Percentiles rank a stretch among this genome's conserved stretches.
These are phyloP conservation scores for Drosophila planitibia DNA, from an alignment of 2,888 invertebrate species.

Conservation along the genomic window DNA sequence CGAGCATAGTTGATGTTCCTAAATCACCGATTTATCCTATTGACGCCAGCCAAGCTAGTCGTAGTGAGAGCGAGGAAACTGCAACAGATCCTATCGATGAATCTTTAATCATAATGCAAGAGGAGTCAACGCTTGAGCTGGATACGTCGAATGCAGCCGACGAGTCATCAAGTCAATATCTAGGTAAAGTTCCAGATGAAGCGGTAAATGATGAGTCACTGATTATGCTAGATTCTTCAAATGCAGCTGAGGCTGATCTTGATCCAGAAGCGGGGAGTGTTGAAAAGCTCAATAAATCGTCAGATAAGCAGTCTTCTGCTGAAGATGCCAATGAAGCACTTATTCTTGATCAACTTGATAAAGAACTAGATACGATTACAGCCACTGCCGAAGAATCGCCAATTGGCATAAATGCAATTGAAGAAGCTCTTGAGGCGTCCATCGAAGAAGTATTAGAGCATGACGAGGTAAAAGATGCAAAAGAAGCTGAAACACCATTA, in stretches of 20 bases:
- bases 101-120: not conserved
- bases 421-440: not conserved
- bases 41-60: not conserved
- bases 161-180: not conserved
- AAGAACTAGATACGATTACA: not conserved
- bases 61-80: not conserved
- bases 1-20: not conserved
- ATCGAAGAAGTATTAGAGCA: not conserved
- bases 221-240: not conserved
- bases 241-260: not conserved
- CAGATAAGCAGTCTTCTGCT: not conserved
- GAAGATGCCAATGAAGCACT: not conserved
- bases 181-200: not conserved
- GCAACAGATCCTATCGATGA: not conserved
- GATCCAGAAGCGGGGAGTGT: not conserved
- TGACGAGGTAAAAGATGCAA: not conserved
- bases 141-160: not conserved
- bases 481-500: not conserved
- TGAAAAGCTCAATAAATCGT: not conserved
- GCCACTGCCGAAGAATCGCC: not conserved
- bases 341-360: not conserved
- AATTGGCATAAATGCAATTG: not conserved
- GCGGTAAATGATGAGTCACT: not conserved
- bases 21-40: slow-evolving; percentile 28
- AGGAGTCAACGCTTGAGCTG: slow-evolving; percentile 9